A percentile compares a stretch with the other conserved stretches of the same genome.
Evolutionary conservation across 2,888 invertebrate genomes (phyloP).

Genomic region (Dicranocentrus wangi): DNA sequence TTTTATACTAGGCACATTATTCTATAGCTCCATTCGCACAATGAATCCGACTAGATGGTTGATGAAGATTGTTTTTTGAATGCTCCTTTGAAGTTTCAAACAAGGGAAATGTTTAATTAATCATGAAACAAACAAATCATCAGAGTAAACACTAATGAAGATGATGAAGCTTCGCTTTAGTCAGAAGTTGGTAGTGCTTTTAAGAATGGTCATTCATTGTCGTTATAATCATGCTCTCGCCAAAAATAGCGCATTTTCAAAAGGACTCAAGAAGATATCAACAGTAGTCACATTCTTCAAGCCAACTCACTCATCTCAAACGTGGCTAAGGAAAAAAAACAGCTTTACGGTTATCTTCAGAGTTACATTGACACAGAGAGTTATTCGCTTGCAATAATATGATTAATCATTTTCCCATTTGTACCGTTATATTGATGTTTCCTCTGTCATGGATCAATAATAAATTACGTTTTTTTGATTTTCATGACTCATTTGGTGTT

Average conservation of each 20-base stretch:
- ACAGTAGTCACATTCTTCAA: neutral
- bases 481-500: slow-evolving; percentile 56
- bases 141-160: slow-evolving; percentile 9
- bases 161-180: neutral
- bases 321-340: neutral
- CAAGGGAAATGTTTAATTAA: slow-evolving; percentile 43
- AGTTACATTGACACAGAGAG: slow-evolving; percentile 48
- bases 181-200: neutral
- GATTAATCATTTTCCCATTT: slow-evolving; percentile 44
- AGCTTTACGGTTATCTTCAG: slow-evolving; percentile 3
- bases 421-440: slow-evolving; percentile 41
- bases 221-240: too few species aligned
- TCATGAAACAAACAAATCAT: slow-evolving; percentile 28
- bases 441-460: slow-evolving; percentile 30
- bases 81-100: neutral
- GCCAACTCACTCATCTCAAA: neutral
- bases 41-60: too few species aligned
- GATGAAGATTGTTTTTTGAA: neutral
- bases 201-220: neutral
- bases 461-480: slow-evolving; percentile 45
- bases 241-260: slow-evolving; percentile 44
- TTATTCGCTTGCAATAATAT: slow-evolving; percentile 47
- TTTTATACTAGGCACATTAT: neutral
- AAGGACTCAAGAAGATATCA: slow-evolving; percentile 34
- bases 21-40: neutral